Evolutionary conservation across 2,113 vertebrate genomes (phyloP).

Genomic region (Calypte anna): DNA sequence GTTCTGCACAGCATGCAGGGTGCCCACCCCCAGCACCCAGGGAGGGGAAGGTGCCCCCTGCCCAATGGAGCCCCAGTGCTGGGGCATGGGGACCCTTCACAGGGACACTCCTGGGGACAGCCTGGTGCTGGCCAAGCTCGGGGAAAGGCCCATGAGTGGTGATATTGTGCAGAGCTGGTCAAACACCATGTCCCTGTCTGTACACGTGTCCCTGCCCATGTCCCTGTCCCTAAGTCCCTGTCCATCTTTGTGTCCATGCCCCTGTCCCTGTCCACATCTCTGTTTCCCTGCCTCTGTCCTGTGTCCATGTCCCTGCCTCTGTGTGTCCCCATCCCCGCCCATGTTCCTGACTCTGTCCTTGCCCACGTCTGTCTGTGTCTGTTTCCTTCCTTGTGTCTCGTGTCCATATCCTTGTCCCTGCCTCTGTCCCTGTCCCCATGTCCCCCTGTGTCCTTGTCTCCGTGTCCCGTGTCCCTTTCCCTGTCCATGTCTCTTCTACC

Average conservation of each 20-base stretch:
- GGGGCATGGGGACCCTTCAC: too few relatives aligned
- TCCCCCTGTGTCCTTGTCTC: too few relatives aligned
- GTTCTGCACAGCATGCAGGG: fast-evolving
- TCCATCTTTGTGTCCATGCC: too few relatives aligned
- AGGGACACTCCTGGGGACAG: too few relatives aligned
- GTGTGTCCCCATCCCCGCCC: not conserved
- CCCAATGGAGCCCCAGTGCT: too few relatives aligned
- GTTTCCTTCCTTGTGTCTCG: not conserved
- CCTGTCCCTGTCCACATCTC: not conserved
- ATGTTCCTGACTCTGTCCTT: too few relatives aligned
- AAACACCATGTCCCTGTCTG: not conserved
- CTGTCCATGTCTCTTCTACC: too few relatives aligned
- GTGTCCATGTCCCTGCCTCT: not conserved
- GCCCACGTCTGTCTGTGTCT: not conserved
- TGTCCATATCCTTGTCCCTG: not conserved
- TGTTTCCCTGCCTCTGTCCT: not conserved
- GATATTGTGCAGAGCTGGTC: not conserved
- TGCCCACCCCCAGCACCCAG: not conserved
- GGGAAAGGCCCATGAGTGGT: too few relatives aligned
- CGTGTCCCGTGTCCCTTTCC: not conserved
- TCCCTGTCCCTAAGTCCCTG: too few relatives aligned
- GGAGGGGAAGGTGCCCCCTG: not conserved
- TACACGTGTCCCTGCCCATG: not conserved
- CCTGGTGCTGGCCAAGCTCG: not conserved
- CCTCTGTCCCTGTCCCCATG: not conserved